A percentile compares a stretch with the other conserved stretches of the same genome.
Conservation (phyloP, 1,140 invertebrate genomes). For the Capitella teleta region DNA sequence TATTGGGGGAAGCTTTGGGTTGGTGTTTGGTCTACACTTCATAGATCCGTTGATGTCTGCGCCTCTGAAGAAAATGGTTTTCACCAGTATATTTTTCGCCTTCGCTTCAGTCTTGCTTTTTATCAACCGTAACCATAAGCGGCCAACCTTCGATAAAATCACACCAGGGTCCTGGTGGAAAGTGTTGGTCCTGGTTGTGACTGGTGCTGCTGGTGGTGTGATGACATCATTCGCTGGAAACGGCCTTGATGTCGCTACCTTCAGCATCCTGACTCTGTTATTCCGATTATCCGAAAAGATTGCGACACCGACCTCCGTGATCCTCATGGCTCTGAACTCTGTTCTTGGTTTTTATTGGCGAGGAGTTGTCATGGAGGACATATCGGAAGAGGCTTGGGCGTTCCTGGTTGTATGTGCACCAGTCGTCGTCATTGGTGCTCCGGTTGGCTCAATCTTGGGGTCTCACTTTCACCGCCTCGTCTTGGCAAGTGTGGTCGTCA, state of each 20-base stretch:
- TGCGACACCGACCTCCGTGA: constrained; percentile 31
- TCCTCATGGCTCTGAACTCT: constrained; percentile 27
- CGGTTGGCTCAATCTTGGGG: constrained; percentile 26
- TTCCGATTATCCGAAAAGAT: constrained; percentile 31
- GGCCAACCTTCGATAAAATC: constrained; percentile 19
- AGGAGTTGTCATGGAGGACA: constrained; percentile 26
- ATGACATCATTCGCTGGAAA: constrained; percentile 24
- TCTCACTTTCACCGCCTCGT: constrained; percentile 33
- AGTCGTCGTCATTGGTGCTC: constrained; percentile 20
- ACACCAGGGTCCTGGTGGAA: constrained; percentile 17
- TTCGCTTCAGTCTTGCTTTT: constrained; percentile 25
- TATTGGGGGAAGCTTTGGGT: constrained; percentile 18
- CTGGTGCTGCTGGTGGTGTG: constrained; percentile 26
- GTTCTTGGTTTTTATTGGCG: constrained; percentile 29
- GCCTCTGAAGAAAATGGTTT: constrained; percentile 25
- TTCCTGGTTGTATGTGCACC: constrained; percentile 27
- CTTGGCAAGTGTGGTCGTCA: constrained; percentile 25
- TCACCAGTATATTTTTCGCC: constrained; percentile 28
- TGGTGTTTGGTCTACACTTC: constrained; percentile 21
- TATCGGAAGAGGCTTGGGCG: constrained; percentile 24
- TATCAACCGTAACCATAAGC: constrained; percentile 21
- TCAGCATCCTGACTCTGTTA: constrained; percentile 24
- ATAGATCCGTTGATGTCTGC: constrained; percentile 16
- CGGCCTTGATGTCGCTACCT: constrained; percentile 27
- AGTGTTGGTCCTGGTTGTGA: constrained; percentile 17